Percentiles rank a stretch among this genome's conserved stretches.
These are phyloP conservation scores for Philereme transversata DNA, from an alignment of 2,888 invertebrate species.

Conservation along the genomic window DNA sequence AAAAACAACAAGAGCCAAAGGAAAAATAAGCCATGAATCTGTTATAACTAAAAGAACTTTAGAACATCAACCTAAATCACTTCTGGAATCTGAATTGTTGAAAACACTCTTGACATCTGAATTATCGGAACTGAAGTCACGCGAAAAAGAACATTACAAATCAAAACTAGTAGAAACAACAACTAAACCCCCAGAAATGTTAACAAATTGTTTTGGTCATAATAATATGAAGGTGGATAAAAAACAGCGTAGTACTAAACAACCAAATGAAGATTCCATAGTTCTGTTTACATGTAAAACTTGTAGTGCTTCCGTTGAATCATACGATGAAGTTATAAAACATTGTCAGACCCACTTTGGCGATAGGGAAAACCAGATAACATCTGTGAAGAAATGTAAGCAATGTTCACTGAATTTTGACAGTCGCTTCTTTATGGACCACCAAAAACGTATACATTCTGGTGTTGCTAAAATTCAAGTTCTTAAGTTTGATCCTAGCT, in stretches of 20 bases:
- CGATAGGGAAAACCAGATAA: slow-evolving; percentile 27
- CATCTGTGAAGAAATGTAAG: slow-evolving; percentile 31
- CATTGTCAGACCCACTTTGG: slow-evolving; percentile 66
- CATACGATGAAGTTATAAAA: slow-evolving; percentile 62
- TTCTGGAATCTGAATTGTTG: too few relatives aligned
- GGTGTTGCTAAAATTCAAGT: slow-evolving; percentile 36
- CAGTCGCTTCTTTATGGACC: slow-evolving; percentile 42
- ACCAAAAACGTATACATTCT: slow-evolving; percentile 44
- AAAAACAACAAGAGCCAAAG: neutral
- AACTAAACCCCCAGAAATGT: neutral
- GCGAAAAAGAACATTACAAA: neutral
- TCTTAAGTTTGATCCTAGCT: slow-evolving; percentile 57
- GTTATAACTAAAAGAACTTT: neutral
- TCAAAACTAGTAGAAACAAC: neutral
- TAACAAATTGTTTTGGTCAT: neutral
- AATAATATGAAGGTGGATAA: slow-evolving; percentile 1
- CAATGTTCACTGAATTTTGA: slow-evolving; percentile 52
- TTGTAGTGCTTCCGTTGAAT: slow-evolving; percentile 53
- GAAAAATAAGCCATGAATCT: neutral
- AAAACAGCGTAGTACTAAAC: slow-evolving; percentile 2
- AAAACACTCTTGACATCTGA: too few relatives aligned
- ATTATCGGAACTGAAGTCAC: too few relatives aligned
- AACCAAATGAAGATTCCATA: slow-evolving; percentile 7
- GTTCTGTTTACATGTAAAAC: slow-evolving; percentile 54
- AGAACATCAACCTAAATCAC: neutral